Base-by-base conservation (phyloP, 2,888 invertebrate species). In the Ceramica pisi region DNA sequence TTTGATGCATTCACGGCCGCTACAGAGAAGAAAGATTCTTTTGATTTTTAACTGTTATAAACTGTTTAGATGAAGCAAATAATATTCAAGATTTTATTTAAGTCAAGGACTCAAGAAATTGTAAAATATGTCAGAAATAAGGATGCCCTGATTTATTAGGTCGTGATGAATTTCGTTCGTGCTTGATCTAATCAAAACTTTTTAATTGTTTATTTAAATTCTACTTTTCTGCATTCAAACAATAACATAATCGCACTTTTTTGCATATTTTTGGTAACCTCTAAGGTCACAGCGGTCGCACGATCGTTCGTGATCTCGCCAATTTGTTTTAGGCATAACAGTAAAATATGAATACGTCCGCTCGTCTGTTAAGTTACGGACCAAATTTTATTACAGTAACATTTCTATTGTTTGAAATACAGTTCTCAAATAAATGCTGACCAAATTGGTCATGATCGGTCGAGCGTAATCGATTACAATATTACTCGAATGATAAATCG, bases 341-440 rank as follows among this genome's bases (percentile, higher is more conserved):
- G 88, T 89, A 86, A 87, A 90, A 87, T 90, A 89, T 91, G 86
- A 87, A 87, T 84, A 87, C 89, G 83, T 87, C 79, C 79, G 75
- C 53, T 72, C 55, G 71, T 80, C 75, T 61, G 81, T 81, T 78
- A 83, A 60, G 81, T 81, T 78, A 83, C 86, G 86, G 87, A 84
- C 84, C 71, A 80, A 85, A 84, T 87, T 88, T 88, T 87, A 86
- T 83, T 82, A 86, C 86, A 86, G 86, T 86, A 87, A 83, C 82
- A 75, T 84, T 86, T 81, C 75, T 64, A 87, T 89, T 90, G 87
- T 89, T 86, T 82, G 82, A 76, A 80, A 80, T 83, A 84, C 79
- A 74, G 81, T 85, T 86, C 86, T 84, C 84, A 86, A 86, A 86
- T 81, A 82, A 86, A 81, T 79, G 59, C 66, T 78, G 79, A 67